Conservation (phyloP, 2,888 invertebrate genomes). For the Drosophila monieri region DNA sequence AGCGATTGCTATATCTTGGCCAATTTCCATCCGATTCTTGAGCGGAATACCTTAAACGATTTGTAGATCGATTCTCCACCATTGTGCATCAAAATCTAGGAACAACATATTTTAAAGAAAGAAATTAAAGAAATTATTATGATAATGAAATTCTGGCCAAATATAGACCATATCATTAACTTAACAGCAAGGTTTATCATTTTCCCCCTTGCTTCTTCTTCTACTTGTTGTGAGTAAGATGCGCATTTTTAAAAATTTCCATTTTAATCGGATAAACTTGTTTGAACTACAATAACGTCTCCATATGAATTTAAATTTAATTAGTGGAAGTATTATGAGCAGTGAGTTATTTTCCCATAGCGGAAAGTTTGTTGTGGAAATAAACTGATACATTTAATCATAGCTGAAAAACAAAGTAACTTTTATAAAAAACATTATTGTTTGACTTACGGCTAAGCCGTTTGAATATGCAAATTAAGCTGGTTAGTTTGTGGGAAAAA, state of each 20-base stretch:
- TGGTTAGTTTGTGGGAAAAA: background rate
- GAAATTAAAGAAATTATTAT: no score
- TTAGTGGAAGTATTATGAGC: background rate
- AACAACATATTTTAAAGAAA: no score
- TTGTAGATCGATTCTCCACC: no score
- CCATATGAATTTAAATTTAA: background rate
- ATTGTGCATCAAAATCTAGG: no score
- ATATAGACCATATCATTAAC: no score
- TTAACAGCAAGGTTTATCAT: no score
- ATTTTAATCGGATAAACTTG: background rate
- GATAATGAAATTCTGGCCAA: no score
- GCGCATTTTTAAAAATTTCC: background rate
- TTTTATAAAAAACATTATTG: background rate
- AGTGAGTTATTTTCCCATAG: background rate
- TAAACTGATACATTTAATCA: conserved; percentile 1
- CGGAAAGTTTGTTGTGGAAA: background rate
- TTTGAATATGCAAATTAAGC: background rate
- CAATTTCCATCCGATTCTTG: no score
- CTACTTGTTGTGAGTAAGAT: background rate
- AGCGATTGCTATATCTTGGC: no score
- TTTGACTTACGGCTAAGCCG: no score
- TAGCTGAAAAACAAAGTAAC: background rate
- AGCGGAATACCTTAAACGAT: no score
- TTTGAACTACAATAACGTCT: background rate
- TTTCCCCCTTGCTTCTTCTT: no score